Evolutionary conservation across 2,888 invertebrate species (phyloP).

Genomic region (Cephus pulcher): DNA sequence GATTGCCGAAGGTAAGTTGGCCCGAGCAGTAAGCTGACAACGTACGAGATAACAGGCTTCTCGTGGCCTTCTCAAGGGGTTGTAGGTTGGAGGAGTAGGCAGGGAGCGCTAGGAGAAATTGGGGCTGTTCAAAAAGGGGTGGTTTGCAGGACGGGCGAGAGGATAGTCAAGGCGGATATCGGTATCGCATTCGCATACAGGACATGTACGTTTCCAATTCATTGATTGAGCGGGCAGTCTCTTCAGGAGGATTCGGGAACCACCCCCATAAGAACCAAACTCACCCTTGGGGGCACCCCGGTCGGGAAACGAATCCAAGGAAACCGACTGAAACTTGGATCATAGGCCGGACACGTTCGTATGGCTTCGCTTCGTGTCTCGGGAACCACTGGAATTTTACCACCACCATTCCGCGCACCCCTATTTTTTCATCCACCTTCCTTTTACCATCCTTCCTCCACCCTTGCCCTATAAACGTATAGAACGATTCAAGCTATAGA

Average conservation of each 20-base stretch:
- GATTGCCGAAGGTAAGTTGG: constrained; percentile 10
- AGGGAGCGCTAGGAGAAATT: too few species aligned
- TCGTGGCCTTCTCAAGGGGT: constrained; percentile 11
- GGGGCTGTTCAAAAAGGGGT: neutral
- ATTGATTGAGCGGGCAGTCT: constrained; percentile 22
- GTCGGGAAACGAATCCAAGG: constrained; percentile 6
- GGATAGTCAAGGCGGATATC: neutral
- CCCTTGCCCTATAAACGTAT: neutral
- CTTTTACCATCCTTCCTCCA: neutral
- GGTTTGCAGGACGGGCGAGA: neutral
- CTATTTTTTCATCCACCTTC: too few species aligned
- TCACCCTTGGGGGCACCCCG: neutral
- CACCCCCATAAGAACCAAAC: too few species aligned
- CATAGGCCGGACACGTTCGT: constrained; percentile 23
- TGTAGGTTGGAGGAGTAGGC: neutral
- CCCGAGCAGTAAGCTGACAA: constrained; percentile 18
- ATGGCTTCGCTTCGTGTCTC: constrained; percentile 16
- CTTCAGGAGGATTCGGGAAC: neutral
- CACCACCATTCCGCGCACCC: neutral
- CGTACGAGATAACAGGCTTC: constrained; percentile 20
- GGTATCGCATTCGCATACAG: constrained; percentile 23
- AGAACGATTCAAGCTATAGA: neutral
- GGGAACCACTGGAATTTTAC: constrained; percentile 4
- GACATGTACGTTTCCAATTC: constrained; percentile 26
- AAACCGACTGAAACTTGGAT: constrained; percentile 18